These are phyloP conservation scores for Calvadosia cruxmelitensis DNA, from an alignment of 30 jellyfish, hydroid and myxozoan genomes.

Conservation along the genomic window DNA sequence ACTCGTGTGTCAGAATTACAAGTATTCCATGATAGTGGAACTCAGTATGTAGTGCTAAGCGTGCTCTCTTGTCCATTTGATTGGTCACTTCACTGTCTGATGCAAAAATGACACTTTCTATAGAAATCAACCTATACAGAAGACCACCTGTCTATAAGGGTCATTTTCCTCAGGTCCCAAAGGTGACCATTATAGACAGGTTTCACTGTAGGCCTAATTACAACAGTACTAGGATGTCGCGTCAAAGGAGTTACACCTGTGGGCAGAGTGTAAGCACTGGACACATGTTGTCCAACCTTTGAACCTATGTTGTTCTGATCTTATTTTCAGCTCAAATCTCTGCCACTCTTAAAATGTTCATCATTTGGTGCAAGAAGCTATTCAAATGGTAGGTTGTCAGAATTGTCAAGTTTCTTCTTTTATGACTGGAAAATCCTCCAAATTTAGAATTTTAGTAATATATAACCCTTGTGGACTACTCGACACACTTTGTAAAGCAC, in stretches of 20 bases:
- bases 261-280: neutral
- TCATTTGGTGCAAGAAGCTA: neutral
- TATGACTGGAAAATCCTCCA: too few species aligned
- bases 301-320: neutral
- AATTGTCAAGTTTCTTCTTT: too few species aligned
- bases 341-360: neutral
- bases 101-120: neutral
- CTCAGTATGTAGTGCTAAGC: too few species aligned
- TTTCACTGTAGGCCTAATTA: neutral
- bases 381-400: neutral
- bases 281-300: neutral
- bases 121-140: neutral
- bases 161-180: neutral
- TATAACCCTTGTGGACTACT: too few species aligned
- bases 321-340: neutral
- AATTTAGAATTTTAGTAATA: too few species aligned
- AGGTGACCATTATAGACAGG: neutral
- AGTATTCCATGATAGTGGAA: too few species aligned
- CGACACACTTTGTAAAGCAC: too few species aligned
- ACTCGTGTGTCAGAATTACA: too few species aligned
- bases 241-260: too few species aligned
- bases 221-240: too few species aligned
- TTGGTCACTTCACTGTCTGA: too few species aligned
- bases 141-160: constrained; percentile 1
- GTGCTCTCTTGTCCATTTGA: too few species aligned